Evolutionary conservation across 53 echinoderm and acorn worm genomes (phyloP), one percentile per base, ranked within the genome.

Genomic region (Actinopyga echinites): DNA sequence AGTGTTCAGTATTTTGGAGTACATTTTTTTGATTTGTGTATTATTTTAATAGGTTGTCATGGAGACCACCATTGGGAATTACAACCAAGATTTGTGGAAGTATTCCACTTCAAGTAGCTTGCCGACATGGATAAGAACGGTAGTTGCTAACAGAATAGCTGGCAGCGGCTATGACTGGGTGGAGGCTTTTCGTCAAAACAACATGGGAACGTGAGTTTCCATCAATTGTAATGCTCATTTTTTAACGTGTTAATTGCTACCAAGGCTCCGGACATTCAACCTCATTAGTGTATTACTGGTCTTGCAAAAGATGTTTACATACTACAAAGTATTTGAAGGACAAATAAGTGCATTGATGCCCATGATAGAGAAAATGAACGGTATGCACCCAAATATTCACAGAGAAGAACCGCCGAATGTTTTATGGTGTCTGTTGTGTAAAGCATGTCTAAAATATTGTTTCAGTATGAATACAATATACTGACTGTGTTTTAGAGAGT

Each of bases 11-110:
- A n/a, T 13, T 44, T 13, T 11, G 11, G 12, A 6, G 12, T 44
- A 11, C 8, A 6, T 44, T 1, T 2, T 49, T 49, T 49, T 15
- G 49, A 5, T 33, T 29, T 38, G 38, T 73, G 1, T 73, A 42
- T 49, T 36, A 0, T 23, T 24, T 67, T 23, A 30, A 56, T 57
- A 99, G 99, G 99, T 99, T 12, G 90, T 86, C 44, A 82, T 94
- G 84, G 99, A 99, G 85, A 99, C 99, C 6, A 99, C 99, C 17
- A 94, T 94, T 62, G 94, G 99, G 22, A 99, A 99, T 53, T 69
- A 62, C 45, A 97, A 99, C 52, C 58, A 65, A 24, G 82, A 83
- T 10, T 69, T 95, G 30, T 99, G 94, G 92, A 92, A 99, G 80
- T 99, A 89, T 75, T 92, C 94, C 10, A 67, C 91, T 32, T 65